Evolutionary conservation across 2,797 vertebrate genomes (phyloP).

Genomic region (Muscicapa comitata): DNA sequence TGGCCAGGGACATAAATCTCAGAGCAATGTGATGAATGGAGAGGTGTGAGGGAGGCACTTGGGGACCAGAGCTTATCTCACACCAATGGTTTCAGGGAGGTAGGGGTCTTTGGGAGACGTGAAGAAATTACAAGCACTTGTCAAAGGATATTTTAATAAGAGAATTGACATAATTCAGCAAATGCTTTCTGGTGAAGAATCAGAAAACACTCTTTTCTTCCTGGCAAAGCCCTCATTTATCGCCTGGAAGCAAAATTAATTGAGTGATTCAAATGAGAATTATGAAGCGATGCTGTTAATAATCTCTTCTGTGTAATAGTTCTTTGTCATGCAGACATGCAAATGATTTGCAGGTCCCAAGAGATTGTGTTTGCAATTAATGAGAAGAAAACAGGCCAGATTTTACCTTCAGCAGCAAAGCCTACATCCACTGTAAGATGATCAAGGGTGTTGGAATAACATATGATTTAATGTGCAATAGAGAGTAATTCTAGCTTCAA

Average conservation of each 20-base stretch:
- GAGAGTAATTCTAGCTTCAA: background rate
- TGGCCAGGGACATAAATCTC: background rate
- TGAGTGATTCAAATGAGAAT: background rate
- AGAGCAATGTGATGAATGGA: background rate
- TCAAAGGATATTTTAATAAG: background rate
- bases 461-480: background rate
- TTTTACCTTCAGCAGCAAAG: background rate
- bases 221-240: background rate
- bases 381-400: background rate
- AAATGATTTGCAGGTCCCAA: constrained; percentile 18
- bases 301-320: background rate
- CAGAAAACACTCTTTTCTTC: background rate
- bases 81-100: background rate
- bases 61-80: background rate
- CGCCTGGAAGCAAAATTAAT: constrained; percentile 15
- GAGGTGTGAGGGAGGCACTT: background rate
- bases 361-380: background rate
- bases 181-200: background rate
- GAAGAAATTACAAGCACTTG: background rate
- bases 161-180: background rate
- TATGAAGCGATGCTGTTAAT: background rate
- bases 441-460: background rate
- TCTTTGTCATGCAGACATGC: background rate
- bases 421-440: background rate
- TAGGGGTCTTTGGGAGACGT: background rate